These are phyloP conservation scores for Crax fasciolata DNA, from an alignment of 2,797 vertebrate species.

Conservation along the genomic window DNA sequence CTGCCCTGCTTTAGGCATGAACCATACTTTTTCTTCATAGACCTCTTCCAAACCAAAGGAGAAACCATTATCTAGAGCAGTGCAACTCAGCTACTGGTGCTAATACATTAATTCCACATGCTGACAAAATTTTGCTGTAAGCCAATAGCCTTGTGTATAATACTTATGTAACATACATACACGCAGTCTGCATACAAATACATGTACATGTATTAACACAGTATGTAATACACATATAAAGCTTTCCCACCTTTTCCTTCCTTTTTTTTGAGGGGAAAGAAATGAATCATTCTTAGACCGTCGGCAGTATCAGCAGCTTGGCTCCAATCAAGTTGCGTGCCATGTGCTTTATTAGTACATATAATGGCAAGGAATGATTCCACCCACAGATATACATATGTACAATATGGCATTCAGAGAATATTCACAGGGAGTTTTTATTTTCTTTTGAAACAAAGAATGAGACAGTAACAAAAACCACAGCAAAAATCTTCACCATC, in stretches of 20 bases:
- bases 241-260: not conserved
- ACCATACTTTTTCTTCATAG: not conserved
- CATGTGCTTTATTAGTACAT: slow-evolving; percentile 34
- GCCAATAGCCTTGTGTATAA: not conserved
- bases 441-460: slow-evolving; percentile 35
- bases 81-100: not conserved
- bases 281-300: not conserved
- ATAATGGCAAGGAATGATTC: not conserved
- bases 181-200: not conserved
- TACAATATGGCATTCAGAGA: slow-evolving; percentile 1
- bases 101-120: not conserved
- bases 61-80: not conserved
- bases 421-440: not conserved
- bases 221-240: not conserved
- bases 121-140: not conserved
- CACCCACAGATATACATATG: not conserved
- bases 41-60: not conserved
- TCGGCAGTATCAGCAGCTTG: not conserved
- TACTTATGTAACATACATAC: not conserved
- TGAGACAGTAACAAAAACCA: not conserved
- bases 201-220: not conserved
- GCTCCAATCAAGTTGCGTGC: not conserved
- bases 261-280: not conserved
- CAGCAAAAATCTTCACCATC: not conserved
- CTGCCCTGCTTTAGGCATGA: not conserved